Percentiles rank a stretch among this genome's conserved stretches.
phyloP scores from a whole-genome alignment of 2,888 invertebrate species.

The Apamea epomidion region DNA sequence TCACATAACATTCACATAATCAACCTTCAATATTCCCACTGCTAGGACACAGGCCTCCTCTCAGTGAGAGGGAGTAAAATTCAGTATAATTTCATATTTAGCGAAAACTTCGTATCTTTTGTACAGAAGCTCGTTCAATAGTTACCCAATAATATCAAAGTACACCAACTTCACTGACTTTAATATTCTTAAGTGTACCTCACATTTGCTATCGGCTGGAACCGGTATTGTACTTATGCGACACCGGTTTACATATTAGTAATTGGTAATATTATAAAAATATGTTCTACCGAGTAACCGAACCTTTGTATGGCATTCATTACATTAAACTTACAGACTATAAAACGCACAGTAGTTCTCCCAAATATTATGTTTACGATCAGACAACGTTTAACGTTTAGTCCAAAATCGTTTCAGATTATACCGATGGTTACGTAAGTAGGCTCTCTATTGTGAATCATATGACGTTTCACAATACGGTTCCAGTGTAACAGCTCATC shows the following conservation, averaged over 20 bases:
- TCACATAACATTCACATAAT: no score
- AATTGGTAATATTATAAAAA: conserved; percentile 61
- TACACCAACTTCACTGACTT: background rate
- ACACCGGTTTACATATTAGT: conserved; percentile 44
- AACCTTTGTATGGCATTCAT: conserved; percentile 59
- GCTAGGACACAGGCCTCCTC: no score
- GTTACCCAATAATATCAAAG: background rate
- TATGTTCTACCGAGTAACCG: conserved; percentile 49
- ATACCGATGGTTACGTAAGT: conserved; percentile 57
- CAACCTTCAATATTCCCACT: no score
- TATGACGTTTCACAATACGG: conserved; percentile 78
- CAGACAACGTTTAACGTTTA: conserved; percentile 64
- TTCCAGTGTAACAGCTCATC: conserved; percentile 74
- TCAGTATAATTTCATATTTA: background rate
- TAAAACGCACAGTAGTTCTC: conserved; percentile 64
- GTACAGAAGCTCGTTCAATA: background rate
- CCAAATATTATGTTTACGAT: conserved; percentile 65
- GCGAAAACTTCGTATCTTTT: background rate
- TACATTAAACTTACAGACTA: conserved; percentile 60
- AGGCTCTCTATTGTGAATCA: conserved; percentile 71
- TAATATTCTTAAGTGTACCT: conserved; percentile 5
- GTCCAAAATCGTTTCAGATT: conserved; percentile 59
- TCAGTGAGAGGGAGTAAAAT: background rate
- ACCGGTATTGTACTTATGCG: conserved; percentile 23
- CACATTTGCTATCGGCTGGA: background rate